Evolutionary conservation across 2,113 vertebrate genomes (phyloP), one percentile per base, ranked within the genome.

Genomic region (Syrmaticus mikado): DNA sequence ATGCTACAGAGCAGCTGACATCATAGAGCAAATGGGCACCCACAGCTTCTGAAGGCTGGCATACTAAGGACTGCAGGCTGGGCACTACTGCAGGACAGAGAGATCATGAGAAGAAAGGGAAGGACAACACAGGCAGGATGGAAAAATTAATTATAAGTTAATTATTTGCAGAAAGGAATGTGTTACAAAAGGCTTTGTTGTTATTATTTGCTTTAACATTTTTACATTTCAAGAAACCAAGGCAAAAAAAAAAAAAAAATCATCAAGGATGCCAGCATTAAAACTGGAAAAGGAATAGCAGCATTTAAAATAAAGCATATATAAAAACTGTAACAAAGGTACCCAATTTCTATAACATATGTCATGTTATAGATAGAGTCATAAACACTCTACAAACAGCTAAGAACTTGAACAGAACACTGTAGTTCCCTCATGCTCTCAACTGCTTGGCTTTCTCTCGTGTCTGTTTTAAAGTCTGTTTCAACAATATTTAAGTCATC

Each of bases 21-120:
- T 14, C 0, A 0, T 0, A 40, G 53, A 20, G 64, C 2, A 4
- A 4, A 36, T 62, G 66, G 13, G 11, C 46, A 22, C 3, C 20
- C 36, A 8, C 11, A 61, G 45, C 32, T 66, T 68, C 3, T 6
- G 32, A 30, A 70, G 25, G 3, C n/a, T 67, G 61, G 50, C 21
- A 20, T 24, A 30, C 6, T 53, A 20, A 53, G 45, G 15, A 21
- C 24, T 14, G 3, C 1, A 18, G 11, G 30, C 13, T 24, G 38
- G 66, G 21, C 25, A 58, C 13, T 62, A 6, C 7, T 5, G 13
- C 20, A 57, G 27, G 7, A 10, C 38, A 46, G 67, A 57, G 27
- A 43, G 36, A 57, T 68, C 73, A 55, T 4, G 13, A 25, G 20
- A 27, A 48, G 40, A 66, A 70, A 70, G 17, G 22, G 19, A 74